phyloP scores from a whole-genome alignment of 1,140 invertebrate genomes.

The Panulirus ornatus region DNA sequence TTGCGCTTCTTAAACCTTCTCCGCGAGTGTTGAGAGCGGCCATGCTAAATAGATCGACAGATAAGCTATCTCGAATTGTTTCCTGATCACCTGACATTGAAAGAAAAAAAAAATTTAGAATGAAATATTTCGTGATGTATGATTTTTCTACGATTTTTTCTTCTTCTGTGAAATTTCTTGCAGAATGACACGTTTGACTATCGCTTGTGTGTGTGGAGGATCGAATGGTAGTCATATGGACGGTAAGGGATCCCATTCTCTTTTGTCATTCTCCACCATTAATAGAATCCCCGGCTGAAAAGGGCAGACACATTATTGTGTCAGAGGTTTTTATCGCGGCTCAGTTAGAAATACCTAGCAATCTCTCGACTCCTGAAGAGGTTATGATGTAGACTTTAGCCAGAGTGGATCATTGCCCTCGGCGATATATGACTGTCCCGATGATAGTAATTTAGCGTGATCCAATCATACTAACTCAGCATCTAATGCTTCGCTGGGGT shows the following conservation, averaged over 20 bases:
- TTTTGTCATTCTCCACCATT: too few species aligned
- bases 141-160: background rate
- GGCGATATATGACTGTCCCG: slow-evolving; percentile 22
- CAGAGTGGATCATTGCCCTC: background rate
- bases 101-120: background rate
- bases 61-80: too few species aligned
- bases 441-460: slow-evolving; percentile 58
- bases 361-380: background rate
- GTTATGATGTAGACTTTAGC: slow-evolving; percentile 42
- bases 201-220: too few species aligned
- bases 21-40: too few species aligned
- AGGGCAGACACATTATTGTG: background rate
- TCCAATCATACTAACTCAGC: slow-evolving; percentile 61
- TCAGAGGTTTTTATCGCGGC: background rate
- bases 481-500: slow-evolving; percentile 41
- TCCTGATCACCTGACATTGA: too few species aligned
- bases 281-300: too few species aligned
- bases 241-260: too few species aligned
- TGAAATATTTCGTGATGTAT: background rate
- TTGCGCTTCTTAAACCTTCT: too few species aligned
- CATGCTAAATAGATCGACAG: too few species aligned
- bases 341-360: background rate
- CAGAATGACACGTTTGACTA: too few species aligned
- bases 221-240: too few species aligned
- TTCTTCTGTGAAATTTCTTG: too few species aligned